Evolutionary conservation across 2,113 vertebrate genomes (phyloP).

Genomic region (Ammospiza nelsoni): DNA sequence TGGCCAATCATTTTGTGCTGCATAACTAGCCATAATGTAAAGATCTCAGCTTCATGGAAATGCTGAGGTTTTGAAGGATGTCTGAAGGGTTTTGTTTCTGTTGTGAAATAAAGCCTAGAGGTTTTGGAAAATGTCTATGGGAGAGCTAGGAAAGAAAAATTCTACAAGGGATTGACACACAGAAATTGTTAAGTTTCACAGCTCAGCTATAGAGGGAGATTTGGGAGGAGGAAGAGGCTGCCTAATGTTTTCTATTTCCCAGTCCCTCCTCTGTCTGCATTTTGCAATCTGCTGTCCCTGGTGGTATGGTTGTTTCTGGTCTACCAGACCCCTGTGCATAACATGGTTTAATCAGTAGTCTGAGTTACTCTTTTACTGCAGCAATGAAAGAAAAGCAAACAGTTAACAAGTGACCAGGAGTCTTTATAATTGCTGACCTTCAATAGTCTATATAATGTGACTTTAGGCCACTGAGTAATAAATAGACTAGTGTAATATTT

Average conservation of each 20-base stretch:
- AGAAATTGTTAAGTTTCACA: not conserved
- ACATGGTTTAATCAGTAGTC: slow-evolving; percentile 63
- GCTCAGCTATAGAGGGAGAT: not conserved
- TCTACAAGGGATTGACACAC: not conserved
- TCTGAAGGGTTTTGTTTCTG: not conserved
- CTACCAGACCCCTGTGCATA: not conserved
- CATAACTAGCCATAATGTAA: not conserved
- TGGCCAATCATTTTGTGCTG: not conserved
- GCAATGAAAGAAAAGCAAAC: slow-evolving; percentile 67
- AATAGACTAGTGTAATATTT: slow-evolving; percentile 60
- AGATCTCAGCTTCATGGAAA: not conserved
- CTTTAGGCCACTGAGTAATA: slow-evolving; percentile 61
- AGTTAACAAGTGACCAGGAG: slow-evolving; percentile 68
- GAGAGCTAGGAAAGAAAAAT: not conserved
- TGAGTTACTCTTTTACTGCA: slow-evolving; percentile 72
- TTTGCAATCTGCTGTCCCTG: slow-evolving; percentile 39
- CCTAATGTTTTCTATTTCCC: not conserved
- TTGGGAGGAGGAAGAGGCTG: not conserved
- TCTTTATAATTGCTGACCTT: slow-evolving; percentile 61
- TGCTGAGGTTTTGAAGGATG: not conserved
- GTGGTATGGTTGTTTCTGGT: not conserved
- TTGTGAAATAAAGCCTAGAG: not conserved
- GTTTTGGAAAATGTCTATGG: not conserved
- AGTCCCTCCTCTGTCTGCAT: not conserved
- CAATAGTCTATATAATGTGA: slow-evolving; percentile 53